phyloP scores from a whole-genome alignment of 2,797 vertebrate genomes.

The Peromyscus eremicus region DNA sequence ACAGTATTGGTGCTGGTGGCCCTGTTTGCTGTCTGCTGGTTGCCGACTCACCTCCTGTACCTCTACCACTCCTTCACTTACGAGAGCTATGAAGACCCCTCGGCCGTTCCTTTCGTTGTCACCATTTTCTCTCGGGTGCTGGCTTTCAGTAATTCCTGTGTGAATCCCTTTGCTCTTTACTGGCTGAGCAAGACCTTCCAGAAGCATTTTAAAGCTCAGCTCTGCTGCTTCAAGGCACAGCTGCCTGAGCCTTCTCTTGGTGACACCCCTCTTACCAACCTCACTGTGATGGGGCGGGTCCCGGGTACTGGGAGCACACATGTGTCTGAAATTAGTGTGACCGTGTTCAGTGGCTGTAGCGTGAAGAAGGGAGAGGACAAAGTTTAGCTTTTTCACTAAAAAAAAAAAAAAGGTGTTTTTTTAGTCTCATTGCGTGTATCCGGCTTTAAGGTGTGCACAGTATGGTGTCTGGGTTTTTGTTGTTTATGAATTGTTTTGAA shows the following conservation, averaged over 20 bases:
- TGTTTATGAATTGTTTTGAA: slow-evolving; percentile 44
- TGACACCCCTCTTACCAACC: slow-evolving; percentile 79
- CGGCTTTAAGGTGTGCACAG: slow-evolving; percentile 37
- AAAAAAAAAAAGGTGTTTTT: slow-evolving; percentile 57
- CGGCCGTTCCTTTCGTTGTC: slow-evolving; percentile 86
- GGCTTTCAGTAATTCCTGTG: slow-evolving; percentile 91
- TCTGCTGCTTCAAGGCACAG: slow-evolving; percentile 86
- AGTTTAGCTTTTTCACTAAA: slow-evolving; percentile 78
- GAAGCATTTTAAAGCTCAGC: slow-evolving; percentile 90
- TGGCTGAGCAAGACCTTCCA: slow-evolving; percentile 91
- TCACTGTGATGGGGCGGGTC: slow-evolving; percentile 82
- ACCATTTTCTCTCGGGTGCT: slow-evolving; percentile 89
- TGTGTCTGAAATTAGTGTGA: slow-evolving; percentile 89
- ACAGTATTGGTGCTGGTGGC: slow-evolving; percentile 90
- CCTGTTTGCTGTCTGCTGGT: slow-evolving; percentile 91
- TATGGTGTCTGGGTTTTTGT: slow-evolving; percentile 44
- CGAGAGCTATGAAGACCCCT: slow-evolving; percentile 84
- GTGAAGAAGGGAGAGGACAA: slow-evolving; percentile 88
- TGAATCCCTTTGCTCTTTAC: slow-evolving; percentile 91
- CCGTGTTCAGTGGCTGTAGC: slow-evolving; percentile 84
- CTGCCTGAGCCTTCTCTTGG: slow-evolving; percentile 69
- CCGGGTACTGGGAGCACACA: slow-evolving; percentile 81
- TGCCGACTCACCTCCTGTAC: slow-evolving; percentile 91
- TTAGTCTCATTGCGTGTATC: slow-evolving; percentile 36
- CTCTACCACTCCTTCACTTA: slow-evolving; percentile 90